Evolutionary conservation across 30 jellyfish, hydroid and myxozoan genomes (phyloP), one percentile per base, ranked within the genome.

Genomic region (Aurelia sp.): DNA sequence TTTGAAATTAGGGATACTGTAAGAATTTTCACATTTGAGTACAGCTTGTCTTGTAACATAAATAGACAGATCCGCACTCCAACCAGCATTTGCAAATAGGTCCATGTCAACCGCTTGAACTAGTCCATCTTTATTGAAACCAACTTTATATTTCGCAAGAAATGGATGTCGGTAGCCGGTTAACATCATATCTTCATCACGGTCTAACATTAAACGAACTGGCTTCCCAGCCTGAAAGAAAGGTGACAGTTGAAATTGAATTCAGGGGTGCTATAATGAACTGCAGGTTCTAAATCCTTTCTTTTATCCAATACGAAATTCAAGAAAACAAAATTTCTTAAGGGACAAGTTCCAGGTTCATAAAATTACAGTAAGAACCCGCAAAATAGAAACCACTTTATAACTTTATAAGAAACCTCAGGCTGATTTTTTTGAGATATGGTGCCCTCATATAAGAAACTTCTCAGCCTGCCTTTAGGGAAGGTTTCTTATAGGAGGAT

Each of bases 111-210:
- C 55, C n/a, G 77, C 87, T 11, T 16, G 35, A 20, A 76, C 53
- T 31, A 44, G 75, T 22, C 87, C 87, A n/a, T 76, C 76, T 19
- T 76, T 27, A 40, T 78, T 62, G 79, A 78, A 78, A 19, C 80
- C 89, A 48, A 78, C 79, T 78, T 78, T 78, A 67, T 78, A 78
- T 17, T 78, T 78, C 27, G 69, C 66, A 31, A 78, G 52, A 63
- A 59, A 78, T 13, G 89, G 79, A 20, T 61, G 89, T 24, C 89
- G 66, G 65, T 19, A 10, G 3, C 89, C 89, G 19, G 89, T 53
- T 59, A 76, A 21, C 60, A 57, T 57, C 87, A 76, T 76, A 50
- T 76, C 87, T 44, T 76, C 77, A 18, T 62, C 77, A 5, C 89
- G 61, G 61, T 78, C 89, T 9, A 78, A 80, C 59, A 62, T 62